Percentiles rank a stretch among this genome's conserved stretches.
Evolutionary conservation across 2,888 invertebrate genomes (phyloP).

Genomic region (Pollenia griseotomentosa): DNA sequence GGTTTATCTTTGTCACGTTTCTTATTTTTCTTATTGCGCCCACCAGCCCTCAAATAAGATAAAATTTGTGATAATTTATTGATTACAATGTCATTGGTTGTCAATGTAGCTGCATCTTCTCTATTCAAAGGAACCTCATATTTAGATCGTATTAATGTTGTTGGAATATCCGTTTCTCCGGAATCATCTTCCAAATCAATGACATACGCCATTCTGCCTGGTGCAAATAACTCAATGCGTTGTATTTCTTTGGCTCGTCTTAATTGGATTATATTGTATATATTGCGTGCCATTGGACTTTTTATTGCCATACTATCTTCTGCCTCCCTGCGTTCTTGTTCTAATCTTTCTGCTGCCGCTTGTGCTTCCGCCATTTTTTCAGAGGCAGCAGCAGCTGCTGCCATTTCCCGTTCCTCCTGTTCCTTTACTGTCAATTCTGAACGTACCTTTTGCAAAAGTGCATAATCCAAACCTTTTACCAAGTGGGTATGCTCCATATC

Average conservation of each 20-base stretch:
- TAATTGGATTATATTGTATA: conserved; percentile 84
- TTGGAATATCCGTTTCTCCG: conserved; percentile 96
- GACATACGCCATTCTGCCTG: conserved; percentile 99
- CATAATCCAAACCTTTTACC: conserved; percentile 98
- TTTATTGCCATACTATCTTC: conserved; percentile 90
- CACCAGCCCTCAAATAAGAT: conserved; percentile 96
- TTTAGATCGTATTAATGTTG: conserved; percentile 96
- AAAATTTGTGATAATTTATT: conserved; percentile 99
- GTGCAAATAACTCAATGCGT: conserved; percentile 95
- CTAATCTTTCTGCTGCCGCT: conserved; percentile 83
- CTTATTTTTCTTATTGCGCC: conserved; percentile 90
- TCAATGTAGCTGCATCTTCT: conserved; percentile 86
- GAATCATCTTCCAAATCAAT: conserved; percentile 97
- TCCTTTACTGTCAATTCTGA: conserved; percentile 94
- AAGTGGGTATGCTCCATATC: conserved; percentile 99
- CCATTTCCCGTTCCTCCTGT: conserved; percentile 90
- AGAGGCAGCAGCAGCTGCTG: conserved; percentile 85
- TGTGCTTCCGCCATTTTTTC: conserved; percentile 80
- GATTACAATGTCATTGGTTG: conserved; percentile 94
- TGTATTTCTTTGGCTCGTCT: conserved; percentile 90
- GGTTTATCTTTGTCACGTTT: conserved; percentile 86
- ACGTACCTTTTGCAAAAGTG: conserved; percentile 95
- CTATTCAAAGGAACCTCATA: conserved; percentile 93
- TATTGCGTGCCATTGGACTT: conserved; percentile 88
- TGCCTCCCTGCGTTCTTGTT: conserved; percentile 86